A percentile compares a stretch with the other conserved stretches of the same genome.
phyloP scores from a whole-genome alignment of 2,797 vertebrate genomes.

The Molossus molossus region DNA sequence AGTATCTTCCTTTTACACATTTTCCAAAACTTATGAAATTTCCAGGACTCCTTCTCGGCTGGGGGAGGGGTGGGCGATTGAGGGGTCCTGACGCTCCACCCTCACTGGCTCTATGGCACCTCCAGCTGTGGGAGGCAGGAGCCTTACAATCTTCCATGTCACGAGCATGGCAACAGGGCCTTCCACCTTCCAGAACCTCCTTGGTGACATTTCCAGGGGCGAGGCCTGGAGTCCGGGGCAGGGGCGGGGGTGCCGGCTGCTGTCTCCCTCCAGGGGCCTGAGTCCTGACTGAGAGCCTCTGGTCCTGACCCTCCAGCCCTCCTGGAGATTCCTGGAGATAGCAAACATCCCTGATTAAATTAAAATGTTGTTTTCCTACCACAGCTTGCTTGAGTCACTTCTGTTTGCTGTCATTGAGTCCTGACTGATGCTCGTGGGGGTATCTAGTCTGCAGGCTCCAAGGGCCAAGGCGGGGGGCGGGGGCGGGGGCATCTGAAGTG shows the following conservation, averaged over 20 bases:
- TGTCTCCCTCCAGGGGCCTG: background rate
- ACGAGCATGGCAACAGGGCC: background rate
- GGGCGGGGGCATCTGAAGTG: background rate
- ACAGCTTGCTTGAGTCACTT: background rate
- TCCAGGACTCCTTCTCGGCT: background rate
- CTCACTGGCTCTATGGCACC: background rate
- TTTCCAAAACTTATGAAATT: background rate
- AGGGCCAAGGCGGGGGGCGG: background rate
- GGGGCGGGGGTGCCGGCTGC: fast-evolving
- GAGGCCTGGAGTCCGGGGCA: background rate
- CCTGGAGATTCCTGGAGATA: background rate
- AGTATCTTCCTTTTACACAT: background rate
- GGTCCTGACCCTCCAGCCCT: background rate
- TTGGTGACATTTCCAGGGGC: too few relatives aligned
- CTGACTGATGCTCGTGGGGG: background rate
- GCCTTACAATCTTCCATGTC: background rate
- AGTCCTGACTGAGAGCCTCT: background rate
- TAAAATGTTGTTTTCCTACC: background rate
- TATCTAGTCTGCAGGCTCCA: background rate
- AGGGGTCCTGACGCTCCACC: background rate
- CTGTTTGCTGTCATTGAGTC: background rate
- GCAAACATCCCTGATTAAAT: background rate
- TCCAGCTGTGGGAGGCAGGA: background rate
- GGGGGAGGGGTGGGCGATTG: background rate
- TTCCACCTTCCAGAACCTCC: background rate